Percentiles rank a stretch among this genome's conserved stretches.
These are phyloP conservation scores for Lithosia quadra DNA, from an alignment of 2,888 invertebrate species.

Conservation along the genomic window DNA sequence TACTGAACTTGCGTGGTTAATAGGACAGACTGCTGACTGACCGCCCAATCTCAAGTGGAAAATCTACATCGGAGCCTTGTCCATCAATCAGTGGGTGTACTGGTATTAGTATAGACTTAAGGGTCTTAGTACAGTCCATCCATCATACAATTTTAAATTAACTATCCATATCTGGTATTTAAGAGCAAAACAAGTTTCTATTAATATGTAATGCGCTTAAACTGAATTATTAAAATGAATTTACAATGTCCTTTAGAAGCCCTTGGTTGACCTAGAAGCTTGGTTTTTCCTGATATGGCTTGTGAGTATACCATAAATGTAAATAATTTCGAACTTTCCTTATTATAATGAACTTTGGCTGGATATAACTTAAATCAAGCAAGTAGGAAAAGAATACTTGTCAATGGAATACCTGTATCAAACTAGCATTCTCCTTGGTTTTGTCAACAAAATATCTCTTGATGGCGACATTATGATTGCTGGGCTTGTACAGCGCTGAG, in stretches of 20 bases:
- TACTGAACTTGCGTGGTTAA: no score
- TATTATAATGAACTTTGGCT: background rate
- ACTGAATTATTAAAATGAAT: background rate
- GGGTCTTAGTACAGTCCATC: no score
- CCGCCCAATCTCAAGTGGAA: no score
- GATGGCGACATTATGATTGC: conserved; percentile 89
- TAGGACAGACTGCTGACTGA: no score
- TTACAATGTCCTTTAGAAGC: conserved; percentile 35
- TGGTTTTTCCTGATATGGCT: background rate
- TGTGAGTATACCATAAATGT: background rate
- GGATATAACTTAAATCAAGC: background rate
- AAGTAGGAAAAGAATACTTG: background rate
- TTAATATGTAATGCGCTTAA: background rate
- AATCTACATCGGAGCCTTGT: no score
- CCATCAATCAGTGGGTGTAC: no score
- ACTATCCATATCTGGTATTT: background rate
- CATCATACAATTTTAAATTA: background rate
- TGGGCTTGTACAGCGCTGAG: conserved; percentile 89
- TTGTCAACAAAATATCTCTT: conserved; percentile 93
- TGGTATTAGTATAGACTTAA: no score
- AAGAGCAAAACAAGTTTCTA: background rate
- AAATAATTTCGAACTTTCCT: background rate
- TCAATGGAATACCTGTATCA: conserved; percentile 82
- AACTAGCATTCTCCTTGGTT: conserved; percentile 87
- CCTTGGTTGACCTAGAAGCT: conserved; percentile 42